These are phyloP conservation scores for Enteromius radiatus DNA, from an alignment of 2,797 vertebrate genomes.

Conservation along the genomic window DNA sequence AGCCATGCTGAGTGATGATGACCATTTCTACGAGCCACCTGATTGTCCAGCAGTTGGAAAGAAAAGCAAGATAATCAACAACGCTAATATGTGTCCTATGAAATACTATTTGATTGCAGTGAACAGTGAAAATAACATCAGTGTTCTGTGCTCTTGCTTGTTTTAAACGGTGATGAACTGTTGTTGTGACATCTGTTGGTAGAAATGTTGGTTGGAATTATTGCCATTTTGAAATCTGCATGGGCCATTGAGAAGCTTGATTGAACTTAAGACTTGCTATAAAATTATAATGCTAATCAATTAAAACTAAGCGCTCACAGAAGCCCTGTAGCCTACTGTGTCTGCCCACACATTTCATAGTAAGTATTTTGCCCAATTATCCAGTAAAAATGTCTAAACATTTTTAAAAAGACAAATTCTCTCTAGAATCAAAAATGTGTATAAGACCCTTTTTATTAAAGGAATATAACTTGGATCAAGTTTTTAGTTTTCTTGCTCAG, in stretches of 20 bases:
- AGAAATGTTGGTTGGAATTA: not conserved
- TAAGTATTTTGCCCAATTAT: not conserved
- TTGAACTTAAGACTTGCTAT: conserved; percentile 25
- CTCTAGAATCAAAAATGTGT: not conserved
- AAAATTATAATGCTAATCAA: conserved; percentile 29
- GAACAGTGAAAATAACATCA: not conserved
- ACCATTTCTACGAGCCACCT: conserved; percentile 35
- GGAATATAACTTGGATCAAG: too few relatives aligned
- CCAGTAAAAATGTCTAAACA: not conserved
- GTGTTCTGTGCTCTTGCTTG: not conserved
- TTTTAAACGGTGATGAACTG: conserved; percentile 1
- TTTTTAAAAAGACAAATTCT: not conserved
- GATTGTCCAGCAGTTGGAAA: not conserved
- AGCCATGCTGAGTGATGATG: conserved; percentile 27
- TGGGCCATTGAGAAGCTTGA: not conserved
- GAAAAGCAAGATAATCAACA: conserved; percentile 6
- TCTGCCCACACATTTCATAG: conserved; percentile 11
- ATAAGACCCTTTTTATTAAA: not conserved
- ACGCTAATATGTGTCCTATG: not conserved
- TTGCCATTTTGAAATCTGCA: conserved; percentile 11
- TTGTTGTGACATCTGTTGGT: not conserved
- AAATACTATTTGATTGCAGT: not conserved
- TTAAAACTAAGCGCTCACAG: conserved; percentile 18
- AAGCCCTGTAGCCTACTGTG: not conserved
- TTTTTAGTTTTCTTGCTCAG: not conserved